Evolutionary conservation across 92 coral and sea anemone species (phyloP), one percentile per base, ranked within the genome.

Genomic region (Metridium senile): DNA sequence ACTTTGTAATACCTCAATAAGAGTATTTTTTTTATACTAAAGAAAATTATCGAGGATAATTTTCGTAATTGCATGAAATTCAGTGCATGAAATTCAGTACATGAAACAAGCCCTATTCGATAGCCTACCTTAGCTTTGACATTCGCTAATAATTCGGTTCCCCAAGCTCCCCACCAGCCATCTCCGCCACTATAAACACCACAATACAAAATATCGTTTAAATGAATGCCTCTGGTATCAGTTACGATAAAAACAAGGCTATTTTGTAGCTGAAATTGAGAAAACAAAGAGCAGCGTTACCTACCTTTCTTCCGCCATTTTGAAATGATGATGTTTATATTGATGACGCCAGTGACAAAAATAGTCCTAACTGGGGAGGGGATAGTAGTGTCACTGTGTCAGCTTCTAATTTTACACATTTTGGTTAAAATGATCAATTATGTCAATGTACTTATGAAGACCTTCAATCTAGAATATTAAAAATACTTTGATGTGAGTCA

Each of bases 231-330:
- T 20, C 26, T 23, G 47, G 23, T 27, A 35, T 27, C 49, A 47
- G 16, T 28, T 30, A 26, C 17, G 33, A 45, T 51, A 25, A 54
- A 67, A 56, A 51, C 71, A 39, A 83, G 47, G 35, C 29, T 62
- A 25, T 33, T 33, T 58, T 34, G 3, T 19, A 16, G 57, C 8
- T 1, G 35, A n/a, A 74, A 32, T 35, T 21, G 28, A 1, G 17
- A 33, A 0, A 20, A 58, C n/a, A 58, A 57, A n/a, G 43, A 2
- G n/a, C 9, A 73, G 57, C 35, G 47, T 33, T 43, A 62, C 86
- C 0, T 8, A 91, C 97, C 97, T 91, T 85, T 91, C 97, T 66
- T 91, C 97, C 59, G 97, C 97, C 97, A 91, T 91, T 81, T 88
- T 91, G 82, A 26, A 57, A 74, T 67, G 79, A 80, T 85, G 84